phyloP scores from a whole-genome alignment of 1,140 invertebrate species.

The Aphaenogaster rudis region DNA sequence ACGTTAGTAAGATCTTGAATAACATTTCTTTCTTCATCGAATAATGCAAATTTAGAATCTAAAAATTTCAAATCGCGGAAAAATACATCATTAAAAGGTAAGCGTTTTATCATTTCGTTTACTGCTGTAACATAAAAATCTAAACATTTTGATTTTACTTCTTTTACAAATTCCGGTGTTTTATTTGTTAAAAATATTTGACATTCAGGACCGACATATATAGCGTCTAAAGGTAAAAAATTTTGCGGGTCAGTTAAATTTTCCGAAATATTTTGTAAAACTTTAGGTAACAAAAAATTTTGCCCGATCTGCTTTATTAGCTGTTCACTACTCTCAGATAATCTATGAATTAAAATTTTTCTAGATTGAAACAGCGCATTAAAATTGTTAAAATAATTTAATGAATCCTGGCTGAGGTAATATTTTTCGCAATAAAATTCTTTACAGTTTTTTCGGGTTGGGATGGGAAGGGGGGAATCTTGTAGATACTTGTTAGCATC shows the following conservation, averaged over 20 bases:
- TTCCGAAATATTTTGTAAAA: neutral
- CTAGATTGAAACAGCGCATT: no score
- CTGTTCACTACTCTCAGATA: slow-evolving; percentile 7
- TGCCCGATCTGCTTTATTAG: slow-evolving; percentile 38
- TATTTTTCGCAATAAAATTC: neutral
- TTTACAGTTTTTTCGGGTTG: no score
- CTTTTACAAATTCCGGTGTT: neutral
- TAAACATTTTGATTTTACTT: slow-evolving; percentile 33
- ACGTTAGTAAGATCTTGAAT: neutral
- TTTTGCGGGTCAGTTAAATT: neutral
- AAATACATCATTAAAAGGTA: slow-evolving; percentile 9
- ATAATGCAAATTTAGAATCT: neutral
- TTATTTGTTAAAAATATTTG: neutral
- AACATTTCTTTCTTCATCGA: neutral
- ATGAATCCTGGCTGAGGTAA: neutral
- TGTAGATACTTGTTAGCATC: no score
- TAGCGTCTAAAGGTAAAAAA: neutral
- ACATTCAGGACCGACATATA: slow-evolving; percentile 9
- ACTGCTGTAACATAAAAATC: slow-evolving; percentile 33
- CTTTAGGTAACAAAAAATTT: slow-evolving; percentile 16
- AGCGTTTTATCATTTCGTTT: slow-evolving; percentile 9
- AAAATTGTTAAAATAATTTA: no score
- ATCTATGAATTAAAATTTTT: neutral
- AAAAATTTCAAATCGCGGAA: slow-evolving; percentile 25
- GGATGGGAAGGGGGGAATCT: no score